Evolutionary conservation across 2,797 vertebrate genomes (phyloP).

Genomic region (Manis crassicaudata): DNA sequence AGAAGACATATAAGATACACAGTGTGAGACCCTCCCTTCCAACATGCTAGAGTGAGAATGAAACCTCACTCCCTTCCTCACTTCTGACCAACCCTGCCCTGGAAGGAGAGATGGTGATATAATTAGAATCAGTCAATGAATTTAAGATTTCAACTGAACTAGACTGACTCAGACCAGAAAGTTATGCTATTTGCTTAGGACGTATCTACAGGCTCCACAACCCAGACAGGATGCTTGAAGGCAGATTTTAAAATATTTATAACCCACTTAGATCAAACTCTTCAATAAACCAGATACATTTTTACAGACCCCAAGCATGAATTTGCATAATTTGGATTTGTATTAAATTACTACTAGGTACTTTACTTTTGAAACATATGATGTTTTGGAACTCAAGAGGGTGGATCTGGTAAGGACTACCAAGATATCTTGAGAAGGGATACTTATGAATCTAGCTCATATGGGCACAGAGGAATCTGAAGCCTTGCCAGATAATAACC

Average conservation of each 20-base stretch:
- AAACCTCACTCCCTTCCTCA: not conserved
- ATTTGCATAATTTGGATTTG: conserved; percentile 43
- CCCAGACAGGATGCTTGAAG: not conserved
- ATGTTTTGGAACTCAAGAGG: conserved; percentile 5
- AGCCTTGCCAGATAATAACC: not conserved
- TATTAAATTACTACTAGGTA: conserved; percentile 14
- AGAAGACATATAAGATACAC: not conserved
- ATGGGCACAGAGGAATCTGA: not conserved
- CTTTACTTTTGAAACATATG: conserved; percentile 42
- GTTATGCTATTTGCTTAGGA: not conserved
- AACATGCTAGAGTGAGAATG: not conserved
- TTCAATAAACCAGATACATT: not conserved
- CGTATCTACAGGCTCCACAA: not conserved
- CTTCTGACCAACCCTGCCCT: not conserved
- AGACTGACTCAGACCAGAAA: not conserved
- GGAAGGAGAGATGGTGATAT: not conserved
- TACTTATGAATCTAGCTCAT: not conserved
- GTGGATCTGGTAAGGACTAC: not conserved
- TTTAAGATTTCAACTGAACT: not conserved
- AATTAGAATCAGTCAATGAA: not conserved
- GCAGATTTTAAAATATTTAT: conserved; percentile 27
- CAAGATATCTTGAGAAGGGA: conserved; percentile 8
- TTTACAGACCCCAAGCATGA: conserved; percentile 35
- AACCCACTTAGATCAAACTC: conserved; percentile 38
- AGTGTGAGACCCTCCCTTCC: not conserved